A percentile compares a stretch with the other conserved stretches of the same genome.
Conservation (phyloP, 2,888 invertebrate genomes). For the Drosophila incognita region DNA sequence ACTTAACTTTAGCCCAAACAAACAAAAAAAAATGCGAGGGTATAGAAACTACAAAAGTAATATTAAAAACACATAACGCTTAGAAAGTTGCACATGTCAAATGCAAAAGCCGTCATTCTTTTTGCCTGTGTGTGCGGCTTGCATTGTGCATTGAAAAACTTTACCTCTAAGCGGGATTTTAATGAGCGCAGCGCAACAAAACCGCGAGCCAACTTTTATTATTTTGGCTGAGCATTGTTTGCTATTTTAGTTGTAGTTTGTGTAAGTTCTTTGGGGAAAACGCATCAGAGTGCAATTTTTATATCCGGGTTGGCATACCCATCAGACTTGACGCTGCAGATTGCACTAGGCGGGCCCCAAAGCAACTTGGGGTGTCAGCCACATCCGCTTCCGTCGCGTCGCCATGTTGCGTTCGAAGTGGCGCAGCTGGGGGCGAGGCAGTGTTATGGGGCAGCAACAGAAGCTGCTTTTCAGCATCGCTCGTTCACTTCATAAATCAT, state of each 20-base stretch:
- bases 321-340: slow-evolving; percentile 37
- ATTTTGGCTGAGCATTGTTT: slow-evolving; percentile 64
- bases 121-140: slow-evolving; percentile 15
- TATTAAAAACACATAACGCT: slow-evolving; percentile 38
- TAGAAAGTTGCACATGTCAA: slow-evolving; percentile 67
- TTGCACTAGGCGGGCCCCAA: slow-evolving; percentile 17
- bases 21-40: slow-evolving; percentile 2
- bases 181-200: slow-evolving; percentile 66
- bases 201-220: slow-evolving; percentile 72
- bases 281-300: slow-evolving; percentile 80
- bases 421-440: neutral
- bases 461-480: slow-evolving; percentile 55
- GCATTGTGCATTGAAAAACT: slow-evolving; percentile 56
- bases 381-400: slow-evolving; percentile 58
- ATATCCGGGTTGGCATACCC: slow-evolving; percentile 65
- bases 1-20: slow-evolving; percentile 65
- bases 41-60: slow-evolving; percentile 11
- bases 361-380: slow-evolving; percentile 49
- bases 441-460: slow-evolving; percentile 30
- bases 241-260: slow-evolving; percentile 44
- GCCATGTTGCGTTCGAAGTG: slow-evolving; percentile 45
- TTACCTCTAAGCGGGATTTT: slow-evolving; percentile 66
- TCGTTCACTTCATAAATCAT: slow-evolving; percentile 76
- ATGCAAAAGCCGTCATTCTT: slow-evolving; percentile 51
- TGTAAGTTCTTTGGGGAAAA: slow-evolving; percentile 28